phyloP scores from a whole-genome alignment of 2,797 vertebrate species.

The Trichosurus vulpecula region DNA sequence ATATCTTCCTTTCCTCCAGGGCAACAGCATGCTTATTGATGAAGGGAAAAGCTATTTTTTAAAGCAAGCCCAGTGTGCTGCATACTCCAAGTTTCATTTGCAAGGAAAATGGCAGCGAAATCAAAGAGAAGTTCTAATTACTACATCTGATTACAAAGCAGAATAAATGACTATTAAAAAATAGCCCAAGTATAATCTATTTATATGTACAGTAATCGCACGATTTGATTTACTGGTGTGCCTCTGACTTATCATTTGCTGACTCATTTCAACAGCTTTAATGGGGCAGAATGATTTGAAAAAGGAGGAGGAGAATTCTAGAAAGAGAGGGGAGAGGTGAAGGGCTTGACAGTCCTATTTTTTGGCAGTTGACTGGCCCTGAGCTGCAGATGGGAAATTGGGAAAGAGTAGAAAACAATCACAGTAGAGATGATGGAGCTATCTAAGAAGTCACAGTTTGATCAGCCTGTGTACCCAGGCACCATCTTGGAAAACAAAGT shows the following conservation, averaged over 20 bases:
- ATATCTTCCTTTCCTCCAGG: neutral
- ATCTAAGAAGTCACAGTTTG: neutral
- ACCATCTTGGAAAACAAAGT: neutral
- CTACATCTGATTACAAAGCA: constrained; percentile 29
- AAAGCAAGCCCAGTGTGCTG: neutral
- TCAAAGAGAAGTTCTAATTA: constrained; percentile 19
- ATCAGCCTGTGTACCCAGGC: neutral
- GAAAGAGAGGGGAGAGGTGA: neutral
- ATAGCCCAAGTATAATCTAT: neutral
- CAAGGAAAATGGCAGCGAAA: constrained; percentile 48
- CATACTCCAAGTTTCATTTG: constrained; percentile 26
- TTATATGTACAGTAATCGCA: neutral
- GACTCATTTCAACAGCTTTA: constrained; percentile 9
- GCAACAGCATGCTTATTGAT: constrained; percentile 25
- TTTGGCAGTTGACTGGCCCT: neutral
- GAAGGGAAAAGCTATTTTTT: neutral
- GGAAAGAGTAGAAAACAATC: neutral
- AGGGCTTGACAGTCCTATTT: neutral
- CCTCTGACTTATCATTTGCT: neutral
- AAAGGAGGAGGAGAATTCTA: neutral
- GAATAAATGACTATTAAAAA: neutral
- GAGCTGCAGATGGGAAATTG: neutral
- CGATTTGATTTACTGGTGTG: constrained; percentile 8
- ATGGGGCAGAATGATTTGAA: neutral
- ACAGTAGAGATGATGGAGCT: neutral